A percentile compares a stretch with the other conserved stretches of the same genome.
These are phyloP conservation scores for Lepidurus arcticus DNA, from an alignment of 1,140 invertebrate species.

Conservation along the genomic window DNA sequence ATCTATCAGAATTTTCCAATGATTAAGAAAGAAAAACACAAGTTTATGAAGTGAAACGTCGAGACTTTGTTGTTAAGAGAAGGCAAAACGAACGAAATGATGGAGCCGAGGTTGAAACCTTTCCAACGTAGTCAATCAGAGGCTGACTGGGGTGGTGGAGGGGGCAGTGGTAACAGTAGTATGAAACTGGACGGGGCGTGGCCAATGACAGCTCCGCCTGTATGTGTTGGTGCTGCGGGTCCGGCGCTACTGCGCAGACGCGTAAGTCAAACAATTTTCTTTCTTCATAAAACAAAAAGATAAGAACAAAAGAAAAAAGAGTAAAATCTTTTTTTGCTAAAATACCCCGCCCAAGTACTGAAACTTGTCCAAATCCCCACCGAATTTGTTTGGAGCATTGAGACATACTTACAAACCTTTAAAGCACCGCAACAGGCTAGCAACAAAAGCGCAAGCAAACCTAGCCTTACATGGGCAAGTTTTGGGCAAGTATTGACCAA, in stretches of 20 bases:
- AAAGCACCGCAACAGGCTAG: not conserved
- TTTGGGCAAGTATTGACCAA: not conserved
- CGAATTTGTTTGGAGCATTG: not conserved
- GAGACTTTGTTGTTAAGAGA: not conserved
- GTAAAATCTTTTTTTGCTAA: not conserved
- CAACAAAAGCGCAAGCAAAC: not conserved
- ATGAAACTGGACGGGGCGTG: not conserved
- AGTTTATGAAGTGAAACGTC: not conserved
- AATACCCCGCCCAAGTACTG: constrained; percentile 18
- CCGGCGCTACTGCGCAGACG: constrained; percentile 4
- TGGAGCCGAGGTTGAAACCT: constrained; percentile 8
- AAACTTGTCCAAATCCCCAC: not conserved
- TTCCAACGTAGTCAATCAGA: constrained; percentile 12
- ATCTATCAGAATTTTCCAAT: not conserved
- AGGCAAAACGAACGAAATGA: not conserved
- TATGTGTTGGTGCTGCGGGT: not conserved
- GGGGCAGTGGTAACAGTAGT: not conserved
- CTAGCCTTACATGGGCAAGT: constrained; percentile 1
- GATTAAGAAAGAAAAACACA: not conserved
- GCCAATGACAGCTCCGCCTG: not conserved
- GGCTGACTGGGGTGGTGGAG: not conserved
- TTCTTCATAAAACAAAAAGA: too few species aligned
- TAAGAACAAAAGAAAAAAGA: not conserved
- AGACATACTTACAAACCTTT: not conserved
- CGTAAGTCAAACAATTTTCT: not conserved